phyloP scores from a whole-genome alignment of 2,888 invertebrate species.

The Cryptophagus acutangulus region DNA sequence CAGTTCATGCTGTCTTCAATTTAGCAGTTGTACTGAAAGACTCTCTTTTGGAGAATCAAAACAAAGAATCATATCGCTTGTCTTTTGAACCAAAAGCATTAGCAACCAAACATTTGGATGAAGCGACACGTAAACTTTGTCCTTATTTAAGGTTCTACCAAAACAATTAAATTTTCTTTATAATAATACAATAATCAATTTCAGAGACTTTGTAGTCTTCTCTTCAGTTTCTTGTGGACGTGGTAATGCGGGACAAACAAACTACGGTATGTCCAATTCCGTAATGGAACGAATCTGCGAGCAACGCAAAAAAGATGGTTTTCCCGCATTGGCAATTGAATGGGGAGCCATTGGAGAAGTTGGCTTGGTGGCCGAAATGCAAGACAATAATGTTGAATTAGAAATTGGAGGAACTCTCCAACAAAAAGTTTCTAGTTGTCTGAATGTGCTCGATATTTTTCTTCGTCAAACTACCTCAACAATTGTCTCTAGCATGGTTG shows the following conservation, averaged over 20 bases:
- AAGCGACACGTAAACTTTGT: slow-evolving; percentile 36
- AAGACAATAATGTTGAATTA: slow-evolving; percentile 45
- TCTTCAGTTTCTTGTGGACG: slow-evolving; percentile 89
- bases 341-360: slow-evolving; percentile 93
- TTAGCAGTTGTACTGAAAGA: slow-evolving; percentile 78
- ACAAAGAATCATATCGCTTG: slow-evolving; percentile 59
- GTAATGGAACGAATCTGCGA: slow-evolving; percentile 87
- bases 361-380: slow-evolving; percentile 62
- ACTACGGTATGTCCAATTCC: slow-evolving; percentile 87
- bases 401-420: slow-evolving; percentile 60
- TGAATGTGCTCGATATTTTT: slow-evolving; percentile 62
- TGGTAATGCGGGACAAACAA: slow-evolving; percentile 87
- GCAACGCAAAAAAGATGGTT: slow-evolving; percentile 60
- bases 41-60: slow-evolving; percentile 73
- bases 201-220: slow-evolving; percentile 78
- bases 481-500: slow-evolving; percentile 78
- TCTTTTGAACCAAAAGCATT: slow-evolving; percentile 73
- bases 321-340: slow-evolving; percentile 79
- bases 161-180: too few species aligned
- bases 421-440: slow-evolving; percentile 61
- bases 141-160: too few species aligned
- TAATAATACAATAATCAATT: too few species aligned
- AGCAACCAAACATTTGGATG: slow-evolving; percentile 76
- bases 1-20: slow-evolving; percentile 85
- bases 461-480: slow-evolving; percentile 58